These are phyloP conservation scores for Pocota personata DNA, from an alignment of 2,888 invertebrate genomes.

Conservation along the genomic window DNA sequence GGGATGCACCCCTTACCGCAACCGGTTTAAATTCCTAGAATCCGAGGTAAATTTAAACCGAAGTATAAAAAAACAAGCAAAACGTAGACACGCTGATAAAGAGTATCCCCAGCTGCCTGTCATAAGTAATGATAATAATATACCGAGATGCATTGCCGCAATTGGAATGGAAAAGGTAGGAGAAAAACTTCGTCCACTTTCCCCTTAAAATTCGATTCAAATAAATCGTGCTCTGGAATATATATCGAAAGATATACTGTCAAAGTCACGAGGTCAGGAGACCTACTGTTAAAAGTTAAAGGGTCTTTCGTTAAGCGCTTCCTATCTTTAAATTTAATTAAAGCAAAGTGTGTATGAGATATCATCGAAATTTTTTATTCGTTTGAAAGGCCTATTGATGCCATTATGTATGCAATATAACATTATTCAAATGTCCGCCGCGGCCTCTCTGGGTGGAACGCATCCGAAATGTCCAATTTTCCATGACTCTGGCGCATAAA, in stretches of 20 bases:
- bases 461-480: too few species aligned
- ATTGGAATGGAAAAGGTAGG: neutral
- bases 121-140: constrained; percentile 1
- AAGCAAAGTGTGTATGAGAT: too few species aligned
- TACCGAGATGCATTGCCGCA: neutral
- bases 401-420: too few species aligned
- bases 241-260: constrained; percentile 10
- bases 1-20: neutral
- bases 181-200: neutral
- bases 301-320: too few species aligned
- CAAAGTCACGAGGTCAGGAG: constrained; percentile 7
- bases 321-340: too few species aligned
- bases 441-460: too few species aligned
- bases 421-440: too few species aligned
- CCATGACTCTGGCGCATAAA: too few species aligned
- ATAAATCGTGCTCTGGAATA: constrained; percentile 7
- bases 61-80: neutral
- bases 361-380: too few species aligned
- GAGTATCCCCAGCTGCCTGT: neutral
- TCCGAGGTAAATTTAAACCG: constrained; percentile 16
- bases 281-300: constrained; percentile 7
- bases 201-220: neutral
- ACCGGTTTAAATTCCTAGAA: constrained; percentile 1
- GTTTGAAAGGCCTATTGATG: too few species aligned
- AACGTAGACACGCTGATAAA: neutral